These are phyloP conservation scores for Entomobrya proxima DNA, from an alignment of 2,888 invertebrate genomes.

Conservation along the genomic window DNA sequence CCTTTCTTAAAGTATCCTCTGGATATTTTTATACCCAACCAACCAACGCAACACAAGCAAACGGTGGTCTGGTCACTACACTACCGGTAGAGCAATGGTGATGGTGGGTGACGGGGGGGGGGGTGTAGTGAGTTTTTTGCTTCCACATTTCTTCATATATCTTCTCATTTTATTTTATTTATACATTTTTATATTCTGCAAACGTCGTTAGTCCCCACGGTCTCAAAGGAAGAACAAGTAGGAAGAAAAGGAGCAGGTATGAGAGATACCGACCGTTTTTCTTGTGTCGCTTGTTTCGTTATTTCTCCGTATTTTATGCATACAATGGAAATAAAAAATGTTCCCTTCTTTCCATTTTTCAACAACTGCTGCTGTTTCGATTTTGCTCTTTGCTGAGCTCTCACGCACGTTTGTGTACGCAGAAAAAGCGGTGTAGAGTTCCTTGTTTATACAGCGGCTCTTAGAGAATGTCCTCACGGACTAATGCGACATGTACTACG, in stretches of 20 bases:
- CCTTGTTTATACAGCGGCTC: background rate
- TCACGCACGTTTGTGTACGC: constrained; percentile 8
- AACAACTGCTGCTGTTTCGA: constrained; percentile 13
- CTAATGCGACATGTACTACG: constrained; percentile 46
- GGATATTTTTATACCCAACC: constrained; percentile 2
- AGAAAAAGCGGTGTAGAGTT: background rate
- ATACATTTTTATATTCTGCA: constrained; percentile 16
- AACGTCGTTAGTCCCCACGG: background rate
- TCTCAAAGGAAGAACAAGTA: background rate
- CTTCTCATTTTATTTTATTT: background rate
- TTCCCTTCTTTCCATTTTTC: background rate
- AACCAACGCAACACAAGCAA: constrained; percentile 5
- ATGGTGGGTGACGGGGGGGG: background rate
- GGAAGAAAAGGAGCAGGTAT: background rate
- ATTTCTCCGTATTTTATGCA: constrained; percentile 3
- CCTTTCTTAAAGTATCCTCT: constrained; percentile 18
- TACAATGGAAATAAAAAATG: constrained; percentile 27
- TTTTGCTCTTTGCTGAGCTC: constrained; percentile 17
- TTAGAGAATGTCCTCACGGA: constrained; percentile 14
- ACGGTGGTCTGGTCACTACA: no score
- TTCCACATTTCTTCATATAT: constrained; percentile 6
- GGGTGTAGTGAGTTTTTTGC: background rate
- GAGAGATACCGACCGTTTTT: background rate
- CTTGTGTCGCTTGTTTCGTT: background rate
- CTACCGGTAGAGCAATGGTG: background rate